Percentiles rank a stretch among this genome's conserved stretches.
Evolutionary conservation across 2,888 invertebrate genomes (phyloP).

Genomic region (Pammene fasciana): DNA sequence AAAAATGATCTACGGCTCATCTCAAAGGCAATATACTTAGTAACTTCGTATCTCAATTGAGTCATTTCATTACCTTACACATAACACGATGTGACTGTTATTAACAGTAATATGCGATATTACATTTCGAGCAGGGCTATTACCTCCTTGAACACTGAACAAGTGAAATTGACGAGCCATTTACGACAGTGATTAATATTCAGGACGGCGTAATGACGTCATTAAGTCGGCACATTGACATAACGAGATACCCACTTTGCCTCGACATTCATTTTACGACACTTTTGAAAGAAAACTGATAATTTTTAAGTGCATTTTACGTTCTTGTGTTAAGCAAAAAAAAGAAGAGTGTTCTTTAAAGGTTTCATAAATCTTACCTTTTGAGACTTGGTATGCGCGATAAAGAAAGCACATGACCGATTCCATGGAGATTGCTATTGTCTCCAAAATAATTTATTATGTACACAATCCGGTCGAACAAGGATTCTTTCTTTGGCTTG

Average conservation of each 20-base stretch:
- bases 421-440: constrained; percentile 65
- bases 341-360: neutral
- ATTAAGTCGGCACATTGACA: constrained; percentile 19
- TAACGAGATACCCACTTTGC: constrained; percentile 31
- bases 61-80: too few species aligned
- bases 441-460: constrained; percentile 67
- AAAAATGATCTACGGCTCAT: too few species aligned
- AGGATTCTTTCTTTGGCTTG: neutral
- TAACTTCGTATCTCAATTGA: too few species aligned
- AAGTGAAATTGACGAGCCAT: constrained; percentile 31
- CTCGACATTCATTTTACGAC: constrained; percentile 14
- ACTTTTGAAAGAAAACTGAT: constrained; percentile 21
- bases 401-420: constrained; percentile 64
- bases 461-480: constrained; percentile 50
- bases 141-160: constrained; percentile 21
- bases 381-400: constrained; percentile 55
- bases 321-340: neutral
- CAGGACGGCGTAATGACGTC: constrained; percentile 24
- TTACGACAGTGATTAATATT: constrained; percentile 33
- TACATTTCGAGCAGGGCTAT: constrained; percentile 9
- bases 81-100: neutral
- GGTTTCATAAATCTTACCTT: constrained; percentile 54
- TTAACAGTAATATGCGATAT: constrained; percentile 8
- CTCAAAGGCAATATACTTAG: too few species aligned
- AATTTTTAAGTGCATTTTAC: constrained; percentile 3